Conservation (phyloP, 2,113 vertebrate species). For the Sialia sialis region DNA sequence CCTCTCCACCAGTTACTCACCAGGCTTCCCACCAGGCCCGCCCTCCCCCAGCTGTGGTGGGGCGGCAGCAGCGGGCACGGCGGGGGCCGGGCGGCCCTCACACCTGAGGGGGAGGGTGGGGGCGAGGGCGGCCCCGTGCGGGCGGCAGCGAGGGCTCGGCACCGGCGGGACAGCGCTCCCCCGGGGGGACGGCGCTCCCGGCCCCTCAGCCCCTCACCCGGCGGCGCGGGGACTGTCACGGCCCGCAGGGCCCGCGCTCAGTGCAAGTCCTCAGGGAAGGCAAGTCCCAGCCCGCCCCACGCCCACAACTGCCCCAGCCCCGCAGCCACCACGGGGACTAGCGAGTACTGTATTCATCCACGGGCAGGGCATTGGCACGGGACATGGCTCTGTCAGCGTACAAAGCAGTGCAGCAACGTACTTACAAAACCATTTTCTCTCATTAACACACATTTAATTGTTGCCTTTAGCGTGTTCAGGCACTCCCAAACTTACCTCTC, state of each 20-base stretch:
- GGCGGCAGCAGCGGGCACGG: fast-evolving
- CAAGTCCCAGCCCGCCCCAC: not conserved
- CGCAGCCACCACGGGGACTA: not conserved
- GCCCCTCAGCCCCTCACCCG: not conserved
- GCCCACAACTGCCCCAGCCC: no score
- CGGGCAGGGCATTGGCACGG: not conserved
- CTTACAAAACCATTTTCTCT: not conserved
- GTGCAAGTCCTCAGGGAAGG: not conserved
- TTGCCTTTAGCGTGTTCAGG: not conserved
- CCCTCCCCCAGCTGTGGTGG: not conserved
- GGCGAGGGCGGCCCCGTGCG: fast-evolving
- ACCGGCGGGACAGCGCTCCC: no score
- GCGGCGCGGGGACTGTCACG: no score
- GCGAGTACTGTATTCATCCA: not conserved
- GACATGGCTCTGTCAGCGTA: fast-evolving
- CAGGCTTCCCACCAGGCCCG: fast-evolving
- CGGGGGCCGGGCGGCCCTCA: not conserved
- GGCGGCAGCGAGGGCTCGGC: no score
- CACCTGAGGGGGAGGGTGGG: fast-evolving
- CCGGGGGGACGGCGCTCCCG: no score
- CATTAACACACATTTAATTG: not conserved
- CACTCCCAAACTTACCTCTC: not conserved
- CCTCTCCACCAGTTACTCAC: fast-evolving
- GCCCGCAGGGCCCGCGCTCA: not conserved
- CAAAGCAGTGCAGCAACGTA: fast-evolving